Base-by-base conservation (phyloP, 2,113 vertebrate genomes). In the Rynchops niger region DNA sequence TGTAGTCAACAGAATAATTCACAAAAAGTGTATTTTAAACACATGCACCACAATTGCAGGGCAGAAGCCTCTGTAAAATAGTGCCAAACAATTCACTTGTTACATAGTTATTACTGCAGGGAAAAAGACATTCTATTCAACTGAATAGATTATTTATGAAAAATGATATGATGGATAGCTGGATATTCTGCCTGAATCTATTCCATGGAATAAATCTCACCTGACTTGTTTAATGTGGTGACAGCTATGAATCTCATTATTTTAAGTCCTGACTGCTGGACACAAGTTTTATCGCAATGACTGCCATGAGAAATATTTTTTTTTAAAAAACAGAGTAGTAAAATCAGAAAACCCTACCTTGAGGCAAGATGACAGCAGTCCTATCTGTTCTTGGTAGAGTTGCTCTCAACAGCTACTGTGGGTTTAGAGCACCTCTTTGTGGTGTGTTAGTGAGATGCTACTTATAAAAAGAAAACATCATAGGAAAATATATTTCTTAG, bases 391-490 rank as follows among this genome's bases (percentile, higher is more conserved):
- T 88, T 81, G 61, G 38, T 43, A 76, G 55, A 83, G 61, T 45
- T 82, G 61, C 32, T 84, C 15, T 55, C 47, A 71, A 34, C 15
- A 70, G 58, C 71, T 97, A 94, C 21, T 71, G 87, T 92, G 95
- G 94, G 97, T 98, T 97, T 98, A 98, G 95, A 98, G 98, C 98
- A 98, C 98, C 98, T 97, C 98, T 98, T 58, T 98, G 98, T 98
- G 98, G 98, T 73, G 22, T 78, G 25, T 93, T 76, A 21, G 92
- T 95, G 95, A 96, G 78, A 89, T 86, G 83, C 83, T 90, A 29
- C 27, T 70, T 77, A 36, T 2, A 4, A 61, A 83, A 90, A 73
- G 18, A 72, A 73, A 86, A n/a, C 7, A 63, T 42, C 49, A 32
- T 5, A 49, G 29, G 15, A 80, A 73, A 91, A 96, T 3, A 0